phyloP scores from a whole-genome alignment of 2,113 vertebrate genomes.

The Lamprologus tigripictilis region DNA sequence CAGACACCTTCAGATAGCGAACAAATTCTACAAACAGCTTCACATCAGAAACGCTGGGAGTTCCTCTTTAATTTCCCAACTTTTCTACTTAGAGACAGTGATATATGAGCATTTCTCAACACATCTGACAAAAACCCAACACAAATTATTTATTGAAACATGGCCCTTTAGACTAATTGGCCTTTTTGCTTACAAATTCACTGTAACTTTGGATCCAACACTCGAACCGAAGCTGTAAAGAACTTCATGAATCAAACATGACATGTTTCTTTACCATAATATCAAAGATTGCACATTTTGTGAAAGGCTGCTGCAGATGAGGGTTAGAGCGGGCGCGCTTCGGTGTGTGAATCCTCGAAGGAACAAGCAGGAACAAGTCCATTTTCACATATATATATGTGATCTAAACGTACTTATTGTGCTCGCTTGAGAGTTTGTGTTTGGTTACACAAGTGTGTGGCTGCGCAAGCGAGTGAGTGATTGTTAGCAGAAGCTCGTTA shows the following conservation, averaged over 20 bases:
- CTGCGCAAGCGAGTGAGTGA: not conserved
- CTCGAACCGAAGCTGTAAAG: not conserved
- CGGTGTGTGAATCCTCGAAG: not conserved
- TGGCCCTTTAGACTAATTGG: not conserved
- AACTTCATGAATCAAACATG: constrained; percentile 8
- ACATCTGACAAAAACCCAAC: not conserved
- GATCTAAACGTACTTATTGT: not conserved
- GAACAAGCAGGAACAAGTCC: not conserved
- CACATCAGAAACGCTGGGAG: not conserved
- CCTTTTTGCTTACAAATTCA: not conserved
- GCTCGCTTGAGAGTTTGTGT: not conserved
- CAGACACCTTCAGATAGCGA: not conserved
- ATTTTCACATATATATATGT: not conserved
- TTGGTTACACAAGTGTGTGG: not conserved
- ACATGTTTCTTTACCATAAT: not conserved
- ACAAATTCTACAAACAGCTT: not conserved
- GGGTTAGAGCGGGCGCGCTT: not conserved
- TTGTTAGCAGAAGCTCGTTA: constrained; percentile 58
- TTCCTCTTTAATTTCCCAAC: not conserved
- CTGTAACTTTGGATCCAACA: not conserved
- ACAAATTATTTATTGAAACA: not conserved
- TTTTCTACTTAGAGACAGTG: not conserved
- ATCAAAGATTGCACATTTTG: not conserved
- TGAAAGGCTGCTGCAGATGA: not conserved
- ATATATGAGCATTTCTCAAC: not conserved